A percentile compares a stretch with the other conserved stretches of the same genome.
Evolutionary conservation across 2,888 invertebrate genomes (phyloP).

Genomic region (Eustalomyia histrio): DNA sequence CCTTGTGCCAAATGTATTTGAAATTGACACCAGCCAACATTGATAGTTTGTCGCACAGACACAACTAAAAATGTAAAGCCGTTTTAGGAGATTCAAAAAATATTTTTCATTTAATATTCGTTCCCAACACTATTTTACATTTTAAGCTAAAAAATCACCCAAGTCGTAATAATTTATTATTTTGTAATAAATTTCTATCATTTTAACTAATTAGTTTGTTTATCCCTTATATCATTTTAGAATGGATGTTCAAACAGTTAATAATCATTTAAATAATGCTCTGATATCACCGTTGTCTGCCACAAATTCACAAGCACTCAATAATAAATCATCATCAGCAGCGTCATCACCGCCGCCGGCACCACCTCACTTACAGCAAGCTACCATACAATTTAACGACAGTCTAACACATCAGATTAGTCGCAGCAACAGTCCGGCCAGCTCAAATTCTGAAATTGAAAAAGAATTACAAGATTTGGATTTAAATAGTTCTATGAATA

Average conservation of each 20-base stretch:
- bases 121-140: too few relatives aligned
- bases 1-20: too few relatives aligned
- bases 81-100: too few relatives aligned
- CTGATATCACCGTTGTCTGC: slow-evolving; percentile 69
- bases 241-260: slow-evolving; percentile 77
- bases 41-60: too few relatives aligned
- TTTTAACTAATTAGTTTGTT: background rate
- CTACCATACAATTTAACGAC: slow-evolving; percentile 66
- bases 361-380: slow-evolving; percentile 61
- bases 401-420: slow-evolving; percentile 72
- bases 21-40: too few relatives aligned
- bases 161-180: too few relatives aligned
- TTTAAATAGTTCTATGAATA: slow-evolving; percentile 74
- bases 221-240: slow-evolving; percentile 63
- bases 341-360: slow-evolving; percentile 41
- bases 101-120: too few relatives aligned
- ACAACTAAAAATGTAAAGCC: too few relatives aligned
- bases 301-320: slow-evolving; percentile 65
- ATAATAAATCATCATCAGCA: slow-evolving; percentile 37
- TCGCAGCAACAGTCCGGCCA: slow-evolving; percentile 83
- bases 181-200: too few relatives aligned
- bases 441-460: slow-evolving; percentile 84
- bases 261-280: slow-evolving; percentile 72
- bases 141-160: too few relatives aligned
- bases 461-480: slow-evolving; percentile 83